Evolutionary conservation across 1,140 invertebrate species (phyloP).

Genomic region (Cyclargus thomasi): DNA sequence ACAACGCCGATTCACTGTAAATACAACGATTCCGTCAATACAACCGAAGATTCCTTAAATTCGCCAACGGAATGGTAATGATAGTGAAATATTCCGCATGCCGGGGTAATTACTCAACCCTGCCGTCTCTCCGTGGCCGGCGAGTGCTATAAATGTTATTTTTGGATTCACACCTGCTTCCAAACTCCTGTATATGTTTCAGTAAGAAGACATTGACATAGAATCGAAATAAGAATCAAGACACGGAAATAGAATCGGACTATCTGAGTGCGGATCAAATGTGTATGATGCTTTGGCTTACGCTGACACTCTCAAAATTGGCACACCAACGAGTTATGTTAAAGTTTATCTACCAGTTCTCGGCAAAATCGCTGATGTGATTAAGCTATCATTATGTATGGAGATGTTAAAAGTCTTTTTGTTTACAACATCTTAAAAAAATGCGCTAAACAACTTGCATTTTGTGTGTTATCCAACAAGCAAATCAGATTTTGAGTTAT

Average conservation of each 20-base stretch:
- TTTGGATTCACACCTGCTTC: constrained; percentile 30
- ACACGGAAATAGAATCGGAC: constrained; percentile 30
- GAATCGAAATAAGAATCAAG: too few species aligned
- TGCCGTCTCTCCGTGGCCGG: constrained; percentile 5
- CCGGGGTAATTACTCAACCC: constrained; percentile 19
- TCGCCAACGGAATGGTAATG: not conserved
- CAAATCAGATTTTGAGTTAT: too few species aligned
- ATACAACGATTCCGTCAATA: not conserved
- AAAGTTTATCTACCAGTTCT: too few species aligned
- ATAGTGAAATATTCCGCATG: constrained; percentile 17
- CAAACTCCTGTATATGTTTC: constrained; percentile 38
- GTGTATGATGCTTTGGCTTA: too few species aligned
- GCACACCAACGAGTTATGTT: too few species aligned
- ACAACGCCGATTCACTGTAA: not conserved
- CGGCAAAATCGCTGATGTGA: too few species aligned
- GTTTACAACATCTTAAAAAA: too few species aligned
- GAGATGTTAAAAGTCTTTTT: too few species aligned
- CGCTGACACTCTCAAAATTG: too few species aligned
- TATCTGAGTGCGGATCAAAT: not conserved
- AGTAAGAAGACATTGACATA: constrained; percentile 44
- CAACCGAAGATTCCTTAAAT: not conserved
- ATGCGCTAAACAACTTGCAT: too few species aligned
- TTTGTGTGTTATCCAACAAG: too few species aligned
- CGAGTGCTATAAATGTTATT: constrained; percentile 21
- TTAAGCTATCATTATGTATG: too few species aligned